Evolutionary conservation across 1,140 invertebrate genomes (phyloP).

Genomic region (Brachionus angularis): DNA sequence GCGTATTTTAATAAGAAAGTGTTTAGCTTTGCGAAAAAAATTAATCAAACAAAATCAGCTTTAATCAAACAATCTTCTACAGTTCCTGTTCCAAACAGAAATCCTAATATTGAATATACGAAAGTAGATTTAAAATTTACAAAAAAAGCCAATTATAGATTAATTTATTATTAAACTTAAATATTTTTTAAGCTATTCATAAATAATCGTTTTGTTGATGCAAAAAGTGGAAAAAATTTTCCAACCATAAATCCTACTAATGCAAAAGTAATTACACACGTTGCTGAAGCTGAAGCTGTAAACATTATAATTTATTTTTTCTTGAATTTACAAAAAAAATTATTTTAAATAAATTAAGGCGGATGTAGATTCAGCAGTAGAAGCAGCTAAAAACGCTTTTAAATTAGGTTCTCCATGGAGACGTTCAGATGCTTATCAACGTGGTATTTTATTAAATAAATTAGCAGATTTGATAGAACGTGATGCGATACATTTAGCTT

Average conservation of each 20-base stretch:
- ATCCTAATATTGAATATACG: slow-evolving; percentile 15
- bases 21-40: too few relatives aligned
- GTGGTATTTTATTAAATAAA: slow-evolving; percentile 67
- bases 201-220: slow-evolving; percentile 83
- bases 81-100: not conserved
- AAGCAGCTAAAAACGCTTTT: slow-evolving; percentile 72
- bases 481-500: slow-evolving; percentile 68
- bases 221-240: slow-evolving; percentile 79
- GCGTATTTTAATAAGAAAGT: too few relatives aligned
- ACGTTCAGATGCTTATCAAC: slow-evolving; percentile 69
- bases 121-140: not conserved
- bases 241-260: slow-evolving; percentile 76
- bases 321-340: not conserved
- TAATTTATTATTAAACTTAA: not conserved
- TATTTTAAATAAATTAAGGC: slow-evolving; percentile 58
- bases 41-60: too few relatives aligned
- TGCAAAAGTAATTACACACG: slow-evolving; percentile 70
- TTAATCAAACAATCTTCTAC: too few relatives aligned
- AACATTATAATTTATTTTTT: not conserved
- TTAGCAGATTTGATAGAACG: slow-evolving; percentile 72
- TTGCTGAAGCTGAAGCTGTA: slow-evolving; percentile 70
- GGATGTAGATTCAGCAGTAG: slow-evolving; percentile 70
- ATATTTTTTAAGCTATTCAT: slow-evolving; percentile 65
- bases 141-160: too few relatives aligned
- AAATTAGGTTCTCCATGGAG: slow-evolving; percentile 71